These are phyloP conservation scores for Eurystomus gularis DNA, from an alignment of 2,113 vertebrate genomes.

Conservation along the genomic window DNA sequence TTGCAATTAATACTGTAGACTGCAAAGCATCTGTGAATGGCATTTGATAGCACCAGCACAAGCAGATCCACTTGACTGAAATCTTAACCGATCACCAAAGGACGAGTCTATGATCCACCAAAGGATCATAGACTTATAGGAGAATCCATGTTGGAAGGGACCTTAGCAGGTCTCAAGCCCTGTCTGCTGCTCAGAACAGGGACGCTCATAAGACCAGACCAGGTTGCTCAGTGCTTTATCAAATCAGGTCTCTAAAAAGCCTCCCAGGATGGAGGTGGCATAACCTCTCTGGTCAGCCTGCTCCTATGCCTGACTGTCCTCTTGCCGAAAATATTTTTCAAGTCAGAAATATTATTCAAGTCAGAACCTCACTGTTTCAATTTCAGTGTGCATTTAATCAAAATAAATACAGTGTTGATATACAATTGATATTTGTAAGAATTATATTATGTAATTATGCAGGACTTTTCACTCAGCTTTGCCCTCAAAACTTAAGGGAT, in stretches of 20 bases:
- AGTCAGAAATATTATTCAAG: not conserved
- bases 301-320: not conserved
- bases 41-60: not conserved
- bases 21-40: not conserved
- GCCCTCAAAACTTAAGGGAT: not conserved
- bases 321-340: not conserved
- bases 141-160: not conserved
- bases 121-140: not conserved
- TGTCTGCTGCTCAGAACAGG: not conserved
- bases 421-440: not conserved
- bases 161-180: not conserved
- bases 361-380: not conserved
- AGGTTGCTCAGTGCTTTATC: not conserved
- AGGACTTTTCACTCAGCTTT: not conserved
- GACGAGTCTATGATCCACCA: no score
- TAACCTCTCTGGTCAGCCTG: not conserved
- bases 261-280: not conserved
- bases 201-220: not conserved
- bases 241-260: not conserved
- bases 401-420: not conserved
- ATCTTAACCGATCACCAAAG: not conserved
- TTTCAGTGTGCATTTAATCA: not conserved
- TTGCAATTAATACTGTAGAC: not conserved
- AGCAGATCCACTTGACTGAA: not conserved
- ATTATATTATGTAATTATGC: not conserved